Base-by-base conservation (phyloP, 2,113 vertebrate genomes). In the Microtus richardsoni region DNA sequence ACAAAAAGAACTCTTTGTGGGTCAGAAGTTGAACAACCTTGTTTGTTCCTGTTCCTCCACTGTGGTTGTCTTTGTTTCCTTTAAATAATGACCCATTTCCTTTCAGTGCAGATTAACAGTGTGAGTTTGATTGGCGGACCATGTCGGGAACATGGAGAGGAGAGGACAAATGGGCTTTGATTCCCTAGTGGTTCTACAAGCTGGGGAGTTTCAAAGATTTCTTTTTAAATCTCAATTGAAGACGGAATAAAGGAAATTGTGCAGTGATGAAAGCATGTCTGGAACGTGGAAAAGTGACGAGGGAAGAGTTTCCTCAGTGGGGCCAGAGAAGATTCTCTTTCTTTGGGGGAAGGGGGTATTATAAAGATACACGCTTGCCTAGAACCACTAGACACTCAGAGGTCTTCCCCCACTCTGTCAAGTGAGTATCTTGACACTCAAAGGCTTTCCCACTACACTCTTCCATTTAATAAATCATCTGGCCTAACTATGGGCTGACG, bases 151-250 rank as follows among this genome's bases (percentile, higher is more conserved):
- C n/a, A 60, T 68, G 64, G 3, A 95, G 95, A 92, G 49, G 82
- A 91, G 88, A 97, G 97, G 96, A 97, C 68, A 96, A 95, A 95
- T 93, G 85, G 79, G 77, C 96, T 97, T 96, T 97, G 93, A 94
- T 93, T 97, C 80, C 94, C 88, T 71, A 73, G 93, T 95, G 91
- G 94, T 88, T 93, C 80, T 3, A 88, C 95, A 66, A 90, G 91
- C 70, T 92, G 91, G 47, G 94, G 91, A 90, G 71, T 96, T 97
- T 97, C 93, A 97, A 97, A 98, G 94, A 75, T 90, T 66, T 91
- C 95, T 95, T 96, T 97, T 94, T 41, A 94, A 95, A 96, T 96
- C 89, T 82, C 89, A 84, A 41, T 68, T 93, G 95, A 98, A 95
- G 95, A 83, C 16, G 74, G 94, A 71, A 96, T 91, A 64, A 97